phyloP scores from a whole-genome alignment of 2,888 invertebrate genomes.

The Yponomeuta sedellus region DNA sequence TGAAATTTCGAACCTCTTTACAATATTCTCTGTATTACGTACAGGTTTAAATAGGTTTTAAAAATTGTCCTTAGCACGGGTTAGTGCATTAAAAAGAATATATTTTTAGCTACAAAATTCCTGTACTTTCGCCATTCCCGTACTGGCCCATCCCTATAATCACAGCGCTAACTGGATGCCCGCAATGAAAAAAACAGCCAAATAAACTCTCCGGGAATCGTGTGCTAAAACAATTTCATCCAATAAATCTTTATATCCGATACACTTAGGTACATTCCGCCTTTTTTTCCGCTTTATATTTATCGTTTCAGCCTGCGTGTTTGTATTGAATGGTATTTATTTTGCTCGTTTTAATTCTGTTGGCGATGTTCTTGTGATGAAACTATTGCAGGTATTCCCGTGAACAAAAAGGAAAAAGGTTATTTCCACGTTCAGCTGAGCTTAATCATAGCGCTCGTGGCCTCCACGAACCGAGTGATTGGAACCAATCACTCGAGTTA shows the following conservation, averaged over 20 bases:
- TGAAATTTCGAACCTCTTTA: too few relatives aligned
- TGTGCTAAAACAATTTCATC: slow-evolving; percentile 12
- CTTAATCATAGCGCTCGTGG: too few relatives aligned
- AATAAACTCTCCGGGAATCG: slow-evolving; percentile 5
- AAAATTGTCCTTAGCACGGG: too few relatives aligned
- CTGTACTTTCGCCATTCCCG: not conserved
- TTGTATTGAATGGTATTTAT: slow-evolving; percentile 16
- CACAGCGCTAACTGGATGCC: not conserved
- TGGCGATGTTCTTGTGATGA: not conserved
- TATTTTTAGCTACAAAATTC: not conserved
- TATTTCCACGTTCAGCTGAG: too few relatives aligned
- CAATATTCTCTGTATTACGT: too few relatives aligned
- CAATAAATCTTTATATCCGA: slow-evolving; percentile 20
- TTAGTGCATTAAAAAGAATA: too few relatives aligned
- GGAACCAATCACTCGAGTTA: too few relatives aligned
- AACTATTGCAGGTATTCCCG: too few relatives aligned
- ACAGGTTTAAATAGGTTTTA: too few relatives aligned
- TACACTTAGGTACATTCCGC: slow-evolving; percentile 16
- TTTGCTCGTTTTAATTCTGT: not conserved
- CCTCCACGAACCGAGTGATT: too few relatives aligned
- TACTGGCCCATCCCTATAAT: not conserved
- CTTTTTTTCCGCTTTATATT: slow-evolving; percentile 16
- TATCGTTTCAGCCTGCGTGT: slow-evolving; percentile 14
- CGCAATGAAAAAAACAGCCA: not conserved
- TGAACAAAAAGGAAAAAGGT: too few relatives aligned